Evolutionary conservation across 2,888 invertebrate species (phyloP), one percentile per base, ranked within the genome.

Genomic region (Sesia bembeciformis): DNA sequence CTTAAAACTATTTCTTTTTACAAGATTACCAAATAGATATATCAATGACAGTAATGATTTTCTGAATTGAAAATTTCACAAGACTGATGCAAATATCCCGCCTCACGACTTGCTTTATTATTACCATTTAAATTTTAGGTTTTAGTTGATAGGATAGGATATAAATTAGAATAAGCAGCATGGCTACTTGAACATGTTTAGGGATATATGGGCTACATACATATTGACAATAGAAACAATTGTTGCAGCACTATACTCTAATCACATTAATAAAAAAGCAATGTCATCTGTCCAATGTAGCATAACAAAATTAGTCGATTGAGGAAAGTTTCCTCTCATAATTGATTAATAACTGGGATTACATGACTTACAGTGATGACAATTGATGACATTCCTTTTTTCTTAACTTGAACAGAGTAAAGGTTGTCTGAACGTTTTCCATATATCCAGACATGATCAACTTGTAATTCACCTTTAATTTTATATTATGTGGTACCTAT

Each of bases 41-140:
- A 81, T 68, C 66, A 74, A 75, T 80, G 73, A 85, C 84, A 78
- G 84, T 84, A 80, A 84, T 76, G 75, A 84, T 84, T 84, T 87
- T 87, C 84, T 82, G 76, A 76, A 80, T 81, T 85, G 84, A 89
- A 76, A 88, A 85, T 85, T 86, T 84, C 86, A 89, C 88, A 89
- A 89, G 89, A 89, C 89, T 89, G 89, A 89, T 88, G 86, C 88
- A 88, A 89, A 89, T 89, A 84, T 89, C 89, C 89, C 89, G 89
- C 89, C 89, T 89, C 89, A 88, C 84, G 79, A 89, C 87, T 89
- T 89, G 89, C 89, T 89, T 89, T 89, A 89, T 88, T 84, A 87
- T 88, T 89, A 89, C 89, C 88, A 88, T 84, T 83, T 84, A 85
- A 80, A 83, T 49, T 75, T 78, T 82, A 87, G 81, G 69, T 62